phyloP scores from a whole-genome alignment of 2,888 invertebrate species.

The Drosophila anomalata region DNA sequence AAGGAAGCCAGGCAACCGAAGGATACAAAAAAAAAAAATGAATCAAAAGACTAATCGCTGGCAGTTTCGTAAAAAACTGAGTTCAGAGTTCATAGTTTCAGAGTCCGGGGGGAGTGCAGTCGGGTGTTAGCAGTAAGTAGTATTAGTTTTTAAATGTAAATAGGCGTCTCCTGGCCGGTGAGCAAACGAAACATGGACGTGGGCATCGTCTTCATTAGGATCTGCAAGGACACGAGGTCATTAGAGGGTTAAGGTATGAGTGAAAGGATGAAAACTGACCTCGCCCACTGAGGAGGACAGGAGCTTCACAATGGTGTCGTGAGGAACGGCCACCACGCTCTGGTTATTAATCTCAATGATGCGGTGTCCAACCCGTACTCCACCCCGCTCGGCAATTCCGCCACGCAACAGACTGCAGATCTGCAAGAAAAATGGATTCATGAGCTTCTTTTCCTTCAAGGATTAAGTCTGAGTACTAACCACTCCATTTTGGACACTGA shows the following conservation, averaged over 20 bases:
- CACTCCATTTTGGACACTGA: constrained; percentile 99
- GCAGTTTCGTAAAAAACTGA: constrained; percentile 3
- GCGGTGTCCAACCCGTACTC: constrained; percentile 98
- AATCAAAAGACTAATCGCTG: background rate
- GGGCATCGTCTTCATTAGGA: constrained; percentile 99
- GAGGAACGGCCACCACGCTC: constrained; percentile 99
- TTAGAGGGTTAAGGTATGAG: background rate
- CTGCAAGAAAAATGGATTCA: constrained; percentile 84
- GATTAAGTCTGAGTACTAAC: constrained; percentile 82
- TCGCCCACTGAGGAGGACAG: constrained; percentile 99
- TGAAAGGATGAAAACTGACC: constrained; percentile 85
- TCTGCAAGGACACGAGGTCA: constrained; percentile 86
- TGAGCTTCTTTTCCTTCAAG: no score
- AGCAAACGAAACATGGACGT: constrained; percentile 99
- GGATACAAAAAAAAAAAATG: background rate
- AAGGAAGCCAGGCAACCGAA: constrained; percentile 25
- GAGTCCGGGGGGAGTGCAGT: background rate
- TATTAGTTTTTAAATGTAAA: constrained; percentile 93
- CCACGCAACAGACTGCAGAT: constrained; percentile 99
- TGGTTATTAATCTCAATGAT: constrained; percentile 99
- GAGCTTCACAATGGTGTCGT: constrained; percentile 99
- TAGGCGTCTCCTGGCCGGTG: constrained; percentile 99
- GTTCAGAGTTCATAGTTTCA: background rate
- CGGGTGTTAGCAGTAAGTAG: constrained; percentile 43
- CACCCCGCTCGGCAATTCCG: constrained; percentile 99